Conservation (phyloP, 2,888 invertebrate species). For the Dryocosmus kuriphilus region DNA sequence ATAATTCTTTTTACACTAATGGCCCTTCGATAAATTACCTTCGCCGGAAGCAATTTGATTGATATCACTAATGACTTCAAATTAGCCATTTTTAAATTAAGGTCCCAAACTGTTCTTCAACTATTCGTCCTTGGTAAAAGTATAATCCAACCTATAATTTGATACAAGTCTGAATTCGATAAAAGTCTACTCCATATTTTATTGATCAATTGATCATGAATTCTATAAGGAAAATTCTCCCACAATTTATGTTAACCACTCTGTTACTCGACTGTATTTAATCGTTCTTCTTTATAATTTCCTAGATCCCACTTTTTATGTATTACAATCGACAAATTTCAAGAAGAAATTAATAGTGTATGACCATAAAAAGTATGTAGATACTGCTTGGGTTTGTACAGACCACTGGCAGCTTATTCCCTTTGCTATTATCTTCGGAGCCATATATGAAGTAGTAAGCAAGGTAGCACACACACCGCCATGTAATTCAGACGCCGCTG, state of each 20-base stretch:
- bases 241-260: too few relatives aligned
- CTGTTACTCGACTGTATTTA: too few relatives aligned
- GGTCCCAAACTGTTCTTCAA: neutral
- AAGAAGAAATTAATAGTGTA: neutral
- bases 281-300: neutral
- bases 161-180: neutral
- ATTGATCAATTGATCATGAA: neutral
- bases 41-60: conserved; percentile 23
- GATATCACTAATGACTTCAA: neutral
- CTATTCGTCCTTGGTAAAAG: neutral
- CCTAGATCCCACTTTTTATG: neutral
- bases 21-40: conserved; percentile 21
- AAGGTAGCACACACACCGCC: conserved; percentile 75
- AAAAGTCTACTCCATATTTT: neutral
- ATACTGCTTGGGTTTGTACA: conserved; percentile 48
- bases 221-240: neutral
- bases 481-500: conserved; percentile 74
- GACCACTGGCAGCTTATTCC: conserved; percentile 63
- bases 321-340: neutral
- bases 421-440: conserved; percentile 64
- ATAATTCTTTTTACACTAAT: neutral
- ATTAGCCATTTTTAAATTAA: conserved; percentile 3
- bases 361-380: conserved; percentile 29
- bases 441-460: conserved; percentile 75
- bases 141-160: neutral